Evolutionary conservation across 2,888 invertebrate genomes (phyloP).

Genomic region (Agrenia bidenticulata): DNA sequence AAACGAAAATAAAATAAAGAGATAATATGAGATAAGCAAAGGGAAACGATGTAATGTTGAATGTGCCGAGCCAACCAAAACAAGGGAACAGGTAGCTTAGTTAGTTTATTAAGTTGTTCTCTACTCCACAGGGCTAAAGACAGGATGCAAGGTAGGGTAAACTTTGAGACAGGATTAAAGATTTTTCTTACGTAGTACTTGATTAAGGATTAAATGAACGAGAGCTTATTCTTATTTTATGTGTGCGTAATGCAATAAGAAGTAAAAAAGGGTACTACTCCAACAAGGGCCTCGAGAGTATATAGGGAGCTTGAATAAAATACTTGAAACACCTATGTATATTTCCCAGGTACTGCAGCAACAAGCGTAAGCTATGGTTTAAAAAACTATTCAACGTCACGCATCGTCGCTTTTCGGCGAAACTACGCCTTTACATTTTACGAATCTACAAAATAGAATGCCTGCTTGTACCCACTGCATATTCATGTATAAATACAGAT

Average conservation of each 20-base stretch:
- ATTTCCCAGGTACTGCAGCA: too few species aligned
- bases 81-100: slow-evolving; percentile 2
- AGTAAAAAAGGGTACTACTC: not conserved
- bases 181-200: slow-evolving; percentile 8
- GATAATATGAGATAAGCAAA: not conserved
- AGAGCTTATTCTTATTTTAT: not conserved
- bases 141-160: slow-evolving; percentile 19
- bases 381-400: slow-evolving; percentile 39
- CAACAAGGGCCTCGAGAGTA: too few species aligned
- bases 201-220: not conserved
- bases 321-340: too few species aligned
- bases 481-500: too few species aligned
- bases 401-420: slow-evolving; percentile 27
- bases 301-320: too few species aligned
- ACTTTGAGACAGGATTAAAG: not conserved
- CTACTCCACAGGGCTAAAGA: not conserved
- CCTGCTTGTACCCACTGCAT: too few species aligned
- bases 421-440: slow-evolving; percentile 30
- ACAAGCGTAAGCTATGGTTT: too few species aligned
- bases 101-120: not conserved
- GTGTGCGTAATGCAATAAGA: not conserved
- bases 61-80: slow-evolving; percentile 1
- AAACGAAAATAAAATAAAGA: too few species aligned
- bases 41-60: not conserved
- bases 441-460: too few species aligned